Base-by-base conservation (phyloP, 2,888 invertebrate species). In the Ferrisia virgata region DNA sequence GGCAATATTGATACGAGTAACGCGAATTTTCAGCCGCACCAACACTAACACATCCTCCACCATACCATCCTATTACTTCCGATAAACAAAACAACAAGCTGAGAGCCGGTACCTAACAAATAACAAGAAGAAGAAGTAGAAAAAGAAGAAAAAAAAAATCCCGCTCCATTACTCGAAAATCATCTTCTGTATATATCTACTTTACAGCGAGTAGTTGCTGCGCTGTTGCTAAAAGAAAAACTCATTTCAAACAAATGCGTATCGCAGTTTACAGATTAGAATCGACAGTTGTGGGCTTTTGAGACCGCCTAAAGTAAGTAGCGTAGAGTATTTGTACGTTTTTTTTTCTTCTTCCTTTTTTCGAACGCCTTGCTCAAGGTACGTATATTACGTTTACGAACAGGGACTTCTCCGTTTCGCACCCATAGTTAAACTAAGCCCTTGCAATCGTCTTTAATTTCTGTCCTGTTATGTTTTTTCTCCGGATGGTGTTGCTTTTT, bases 211-310 rank as follows among this genome's bases (percentile, higher is more conserved):
- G n/a, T n/a, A 47, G 47, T 18, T 4, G 22, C n/a, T n/a, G 69
- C 1, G 31, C 72, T n/a, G 33, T 3, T 31, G 28, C 64, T 72
- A 72, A 72, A 33, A 33, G 28, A 72, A 72, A 72, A 72, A 72
- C 72, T 33, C 72, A 72, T 72, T 72, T 72, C 33, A 72, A 72
- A 72, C 33, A 72, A 72, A 72, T 72, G 72, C 72, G 72, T 72
- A 22, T 31, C n/a, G 72, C 33, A 72, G 72, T 72, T 72, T 72
- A 72, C 72, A 72, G 72, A 72, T 72, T 72, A 72, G 72, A 72
- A 72, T 72, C 72, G 72, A 72, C 72, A 72, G 72, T 72, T 72
- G 72, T 72, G 72, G 72, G 72, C 33, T 72, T 72, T 72, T 72
- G 72, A 72, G 72, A 72, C 72, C 36, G 72, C 72, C 72, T 72